Conservation (phyloP, 2,888 invertebrate species). For the Ochropacha duplaris region DNA sequence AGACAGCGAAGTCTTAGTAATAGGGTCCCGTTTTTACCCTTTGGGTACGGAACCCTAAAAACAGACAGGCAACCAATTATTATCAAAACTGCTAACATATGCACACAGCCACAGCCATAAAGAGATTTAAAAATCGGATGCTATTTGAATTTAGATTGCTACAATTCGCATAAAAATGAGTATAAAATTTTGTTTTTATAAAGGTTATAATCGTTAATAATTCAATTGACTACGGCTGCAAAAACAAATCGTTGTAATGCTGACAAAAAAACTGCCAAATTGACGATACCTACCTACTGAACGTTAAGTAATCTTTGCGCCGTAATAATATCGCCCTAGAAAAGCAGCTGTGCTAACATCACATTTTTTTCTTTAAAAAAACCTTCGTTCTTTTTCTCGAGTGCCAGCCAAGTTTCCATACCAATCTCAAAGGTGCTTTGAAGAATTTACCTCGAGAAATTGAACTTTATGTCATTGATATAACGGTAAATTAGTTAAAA, state of each 20-base stretch:
- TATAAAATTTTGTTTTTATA: neutral
- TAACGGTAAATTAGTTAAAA: slow-evolving; percentile 26
- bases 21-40: no score
- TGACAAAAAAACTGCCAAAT: neutral
- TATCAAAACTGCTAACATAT: slow-evolving; percentile 7
- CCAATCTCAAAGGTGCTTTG: slow-evolving; percentile 13
- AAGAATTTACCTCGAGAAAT: slow-evolving; percentile 29
- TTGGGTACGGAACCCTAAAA: no score
- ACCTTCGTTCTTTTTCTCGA: slow-evolving; percentile 47
- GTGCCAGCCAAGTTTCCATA: slow-evolving; percentile 45
- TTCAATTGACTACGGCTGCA: neutral
- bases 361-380: slow-evolving; percentile 51
- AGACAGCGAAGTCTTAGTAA: no score
- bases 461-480: slow-evolving; percentile 21
- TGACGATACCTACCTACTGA: neutral
- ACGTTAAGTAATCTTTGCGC: slow-evolving; percentile 1
- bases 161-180: neutral
- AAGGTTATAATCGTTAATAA: neutral
- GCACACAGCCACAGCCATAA: neutral
- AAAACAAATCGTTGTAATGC: neutral
- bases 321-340: slow-evolving; percentile 43
- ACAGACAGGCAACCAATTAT: no score
- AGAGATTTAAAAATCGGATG: neutral
- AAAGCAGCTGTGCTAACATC: slow-evolving; percentile 63
- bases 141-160: neutral